Evolutionary conservation across 2,797 vertebrate genomes (phyloP), one percentile per base, ranked within the genome.

Genomic region (Siniperca undulata): DNA sequence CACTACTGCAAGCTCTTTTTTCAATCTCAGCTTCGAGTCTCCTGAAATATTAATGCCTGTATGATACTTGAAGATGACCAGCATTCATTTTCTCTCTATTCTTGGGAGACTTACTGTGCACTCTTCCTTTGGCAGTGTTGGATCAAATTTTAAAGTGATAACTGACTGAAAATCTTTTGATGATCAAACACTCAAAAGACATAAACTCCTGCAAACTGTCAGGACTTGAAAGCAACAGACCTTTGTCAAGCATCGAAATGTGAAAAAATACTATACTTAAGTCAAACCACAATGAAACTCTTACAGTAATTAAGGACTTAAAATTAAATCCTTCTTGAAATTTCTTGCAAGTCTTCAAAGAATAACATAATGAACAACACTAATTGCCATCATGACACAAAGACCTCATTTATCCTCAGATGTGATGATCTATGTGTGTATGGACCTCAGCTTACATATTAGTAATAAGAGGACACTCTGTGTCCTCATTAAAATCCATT

Each of bases 31-130:
- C 69, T 85, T 75, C 68, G 76, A 82, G 73, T 69, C 78, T 79
- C 64, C 78, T 94, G 77, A 94, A 95, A 94, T 95, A 94, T 95
- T 93, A 73, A 95, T 94, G 87, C 44, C 69, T 55, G 70, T 76
- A 70, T 81, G 64, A 85, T 85, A 85, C 72, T 58, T 72, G 36
- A 86, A 78, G 65, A 84, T 79, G 81, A 77, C 70, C 70, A 59
- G 72, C 75, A 67, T 81, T 72, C n/a, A 70, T 84, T 77, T 58
- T 24, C 58, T 83, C 53, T 44, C 7, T 52, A 42, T 70, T 74
- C 56, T 74, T 77, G 24, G 36, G 40, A 67, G 52, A 78, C 19
- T 66, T 64, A 58, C 24, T 55, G 42, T 68, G 66, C 19, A 44
- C 48, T 68, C 46, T 74, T 70, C 8, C 16, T 36, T 44, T 9